A percentile compares a stretch with the other conserved stretches of the same genome.
Evolutionary conservation across 1,140 invertebrate genomes (phyloP).

Genomic region (Eriocheir sinensis): DNA sequence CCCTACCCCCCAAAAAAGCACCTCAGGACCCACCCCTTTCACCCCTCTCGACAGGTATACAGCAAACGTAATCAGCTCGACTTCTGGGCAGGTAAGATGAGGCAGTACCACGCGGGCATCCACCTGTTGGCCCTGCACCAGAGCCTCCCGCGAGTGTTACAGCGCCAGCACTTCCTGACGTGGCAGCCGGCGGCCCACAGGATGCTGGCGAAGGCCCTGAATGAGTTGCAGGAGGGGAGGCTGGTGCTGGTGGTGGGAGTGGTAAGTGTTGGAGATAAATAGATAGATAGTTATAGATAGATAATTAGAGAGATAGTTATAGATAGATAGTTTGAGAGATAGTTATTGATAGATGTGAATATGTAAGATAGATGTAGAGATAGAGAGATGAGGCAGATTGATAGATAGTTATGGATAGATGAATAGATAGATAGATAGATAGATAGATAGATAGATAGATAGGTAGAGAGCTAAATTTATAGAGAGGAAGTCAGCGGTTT

Average conservation of each 20-base stretch:
- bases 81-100: constrained; percentile 3
- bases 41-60: constrained; percentile 38
- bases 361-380: not conserved
- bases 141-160: not conserved
- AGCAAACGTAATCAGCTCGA: not conserved
- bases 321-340: not conserved
- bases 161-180: constrained; percentile 61
- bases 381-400: no score
- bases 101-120: constrained; percentile 61
- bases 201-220: constrained; percentile 55
- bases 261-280: constrained; percentile 60
- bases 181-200: constrained; percentile 64
- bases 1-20: not conserved
- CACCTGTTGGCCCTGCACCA: constrained; percentile 67
- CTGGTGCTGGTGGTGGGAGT: constrained; percentile 66
- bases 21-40: not conserved
- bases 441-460: no score
- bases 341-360: not conserved
- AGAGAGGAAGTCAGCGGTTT: no score
- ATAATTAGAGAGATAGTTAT: not conserved
- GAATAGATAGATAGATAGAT: no score
- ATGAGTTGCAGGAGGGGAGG: constrained; percentile 53
- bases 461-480: no score
- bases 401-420: no score
- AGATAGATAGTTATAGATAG: not conserved